Evolutionary conservation across 2,113 vertebrate species (phyloP), one percentile per base, ranked within the genome.

Genomic region (Phylloscopus trochiloides): DNA sequence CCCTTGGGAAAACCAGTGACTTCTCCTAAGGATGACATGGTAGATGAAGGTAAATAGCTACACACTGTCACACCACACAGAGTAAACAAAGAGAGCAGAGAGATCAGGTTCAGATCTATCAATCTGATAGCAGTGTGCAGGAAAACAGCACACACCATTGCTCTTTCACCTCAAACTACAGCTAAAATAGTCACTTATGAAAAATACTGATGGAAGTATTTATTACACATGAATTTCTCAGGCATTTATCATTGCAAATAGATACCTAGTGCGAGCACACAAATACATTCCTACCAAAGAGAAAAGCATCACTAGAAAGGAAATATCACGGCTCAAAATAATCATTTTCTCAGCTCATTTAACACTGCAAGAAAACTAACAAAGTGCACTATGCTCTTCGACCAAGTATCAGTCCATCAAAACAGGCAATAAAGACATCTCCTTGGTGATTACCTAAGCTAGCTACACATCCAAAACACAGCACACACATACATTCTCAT

Each of bases 21-120:
- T 61, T 59, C 62, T 87, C 31, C 1, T 17, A 52, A n/a, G 0
- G 8, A 51, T 26, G 75, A 86, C 6, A 16, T 42, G 63, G 76
- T 43, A 80, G 55, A n/a, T 34, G 58, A 76, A 70, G 24, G 43
- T 8, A 50, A 88, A 62, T 17, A 84, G 14, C 17, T 21, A 24
- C 6, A 10, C 43, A 14, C 73, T 28, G 17, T 48, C 77, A 86
- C 13, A 2, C 20, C 38, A 66, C 0, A 1, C 1, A 55, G 52
- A 65, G 50, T 24, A n/a, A 77, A 88, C 38, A 81, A 25, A 28
- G 34, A 51, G 7, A 71, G 29, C 77, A 87, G 19, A 65, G 71
- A 91, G 22, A 92, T 51, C 34, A 58, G 32, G 47, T 51, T 70
- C n/a, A 94, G 58, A 72, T 52, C 52, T 22, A 82, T 24, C 50